These are phyloP conservation scores for Coenobita brevimanus DNA, from an alignment of 1,140 invertebrate genomes.

Conservation along the genomic window DNA sequence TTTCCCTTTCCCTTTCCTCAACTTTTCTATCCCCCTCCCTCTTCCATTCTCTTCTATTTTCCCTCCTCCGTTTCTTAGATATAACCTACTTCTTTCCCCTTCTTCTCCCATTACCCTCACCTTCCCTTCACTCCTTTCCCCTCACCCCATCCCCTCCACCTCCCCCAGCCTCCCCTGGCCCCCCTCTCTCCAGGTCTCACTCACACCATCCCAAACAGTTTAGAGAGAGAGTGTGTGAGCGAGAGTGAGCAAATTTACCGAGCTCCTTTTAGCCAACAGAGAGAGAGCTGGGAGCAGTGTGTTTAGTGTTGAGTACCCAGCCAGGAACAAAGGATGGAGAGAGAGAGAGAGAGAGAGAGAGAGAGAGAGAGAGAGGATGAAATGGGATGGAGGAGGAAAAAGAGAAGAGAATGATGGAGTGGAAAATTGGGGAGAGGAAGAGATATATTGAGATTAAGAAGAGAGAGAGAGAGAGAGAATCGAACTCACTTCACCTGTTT, in stretches of 20 bases:
- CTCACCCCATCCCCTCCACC: not conserved
- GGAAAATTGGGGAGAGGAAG: not conserved
- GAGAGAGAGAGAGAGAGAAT: not conserved
- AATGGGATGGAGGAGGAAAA: not conserved
- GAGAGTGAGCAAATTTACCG: too few species aligned
- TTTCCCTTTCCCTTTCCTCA: not conserved
- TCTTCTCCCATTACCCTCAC: not conserved
- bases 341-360: conserved; percentile 17
- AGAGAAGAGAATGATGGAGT: not conserved
- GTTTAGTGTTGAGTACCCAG: not conserved
- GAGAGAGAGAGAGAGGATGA: not conserved
- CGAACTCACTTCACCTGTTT: not conserved
- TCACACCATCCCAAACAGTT: too few species aligned
- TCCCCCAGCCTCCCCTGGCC: not conserved
- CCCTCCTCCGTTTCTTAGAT: not conserved
- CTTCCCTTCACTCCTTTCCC: not conserved
- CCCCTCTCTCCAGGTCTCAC: not conserved
- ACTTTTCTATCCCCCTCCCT: not conserved
- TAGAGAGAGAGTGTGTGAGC: too few species aligned
- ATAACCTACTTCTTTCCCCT: not conserved
- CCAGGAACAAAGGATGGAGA: not conserved
- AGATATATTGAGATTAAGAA: not conserved
- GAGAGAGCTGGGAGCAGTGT: not conserved
- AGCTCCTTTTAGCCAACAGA: too few species aligned
- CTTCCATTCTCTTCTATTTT: not conserved